Base-by-base conservation (phyloP, 1,140 invertebrate species). In the Aricia agestis region DNA sequence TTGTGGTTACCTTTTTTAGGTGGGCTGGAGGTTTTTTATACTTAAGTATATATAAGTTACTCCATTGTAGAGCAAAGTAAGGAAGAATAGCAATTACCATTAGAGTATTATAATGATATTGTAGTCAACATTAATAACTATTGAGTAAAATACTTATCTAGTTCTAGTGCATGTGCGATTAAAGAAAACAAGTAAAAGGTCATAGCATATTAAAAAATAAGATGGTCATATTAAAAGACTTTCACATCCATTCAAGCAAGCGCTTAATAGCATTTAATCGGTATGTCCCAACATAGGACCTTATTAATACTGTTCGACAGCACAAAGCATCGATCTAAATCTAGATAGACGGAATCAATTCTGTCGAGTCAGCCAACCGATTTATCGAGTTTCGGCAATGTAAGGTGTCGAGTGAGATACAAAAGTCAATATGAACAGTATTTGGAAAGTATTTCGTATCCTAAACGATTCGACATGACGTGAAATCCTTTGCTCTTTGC, bases 371-470 rank as follows among this genome's bases (percentile, higher is more conserved):
- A 76, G 76, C 63, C 71, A 74, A 76, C 72, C 74, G 76, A 76
- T 79, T 77, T 76, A 79, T 79, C 74, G 74, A 76, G 74, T 79
- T 77, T 74, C 71, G 71, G 71, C 70, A 61, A 69, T 69, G 59
- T 72, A 70, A 76, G 76, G 69, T 74, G 76, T 70, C 67, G 71
- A 70, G 67, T 73, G 70, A 66, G 67, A 67, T 58, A 69, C 68
- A 59, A 59, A 66, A 71, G 71, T 72, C 71, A 72, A 68, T 68
- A 72, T 68, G 71, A 69, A 63, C 68, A 69, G 68, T 65, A 42
- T 69, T 69, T 63, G 68, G 61, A 69, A 69, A 69, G 68, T 69
- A 69, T 69, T 59, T 69, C 68, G 68, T 63, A 63, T 63, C 59
- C 59, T 63, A 63, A 63, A 25, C 59, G 59, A 13, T 63, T 63